phyloP scores from a whole-genome alignment of 2,888 invertebrate genomes.

The Gerris lacustris region DNA sequence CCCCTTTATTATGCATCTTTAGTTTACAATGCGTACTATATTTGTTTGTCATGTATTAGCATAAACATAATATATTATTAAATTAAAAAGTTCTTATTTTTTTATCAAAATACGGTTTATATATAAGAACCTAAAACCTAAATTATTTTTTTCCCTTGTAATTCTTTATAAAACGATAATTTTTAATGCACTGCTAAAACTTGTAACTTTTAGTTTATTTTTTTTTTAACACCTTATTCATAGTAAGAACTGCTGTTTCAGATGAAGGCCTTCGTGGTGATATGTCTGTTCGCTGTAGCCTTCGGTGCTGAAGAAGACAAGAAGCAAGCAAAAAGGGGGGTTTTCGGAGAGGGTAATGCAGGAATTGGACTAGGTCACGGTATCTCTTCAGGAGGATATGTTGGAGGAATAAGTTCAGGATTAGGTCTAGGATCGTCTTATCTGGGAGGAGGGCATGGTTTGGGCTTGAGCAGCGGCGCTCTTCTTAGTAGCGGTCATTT shows the following conservation, averaged over 20 bases:
- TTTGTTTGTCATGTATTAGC: no score
- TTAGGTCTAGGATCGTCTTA: not conserved
- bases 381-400: not conserved
- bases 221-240: no score
- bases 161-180: no score
- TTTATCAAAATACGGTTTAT: no score
- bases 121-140: no score
- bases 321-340: slow-evolving; percentile 13
- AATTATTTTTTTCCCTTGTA: no score
- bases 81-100: no score
- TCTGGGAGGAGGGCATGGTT: not conserved
- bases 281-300: not conserved
- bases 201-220: no score
- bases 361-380: not conserved
- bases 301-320: slow-evolving; percentile 4
- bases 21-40: no score
- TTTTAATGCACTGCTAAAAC: no score
- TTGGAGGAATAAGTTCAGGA: not conserved
- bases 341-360: not conserved
- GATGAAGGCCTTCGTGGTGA: not conserved
- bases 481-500: not conserved
- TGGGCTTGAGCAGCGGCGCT: slow-evolving; percentile 1
- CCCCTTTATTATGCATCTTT: no score
- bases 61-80: no score
- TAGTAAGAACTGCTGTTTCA: not conserved